Conservation (phyloP, 1,140 invertebrate genomes). For the Caenorhabditis briggsae region DNA sequence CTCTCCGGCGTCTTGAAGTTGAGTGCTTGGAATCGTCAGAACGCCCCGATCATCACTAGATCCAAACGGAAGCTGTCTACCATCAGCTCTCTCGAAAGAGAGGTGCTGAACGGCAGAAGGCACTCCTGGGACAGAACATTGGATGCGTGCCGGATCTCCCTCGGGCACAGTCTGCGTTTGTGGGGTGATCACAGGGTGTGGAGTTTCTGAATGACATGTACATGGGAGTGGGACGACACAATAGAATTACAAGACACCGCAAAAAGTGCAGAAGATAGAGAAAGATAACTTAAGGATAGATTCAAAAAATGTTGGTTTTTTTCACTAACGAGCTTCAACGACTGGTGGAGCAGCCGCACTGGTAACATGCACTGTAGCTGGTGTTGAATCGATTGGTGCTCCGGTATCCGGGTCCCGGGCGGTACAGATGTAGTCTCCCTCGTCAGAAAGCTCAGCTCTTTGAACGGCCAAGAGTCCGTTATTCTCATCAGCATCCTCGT, state of each 20-base stretch:
- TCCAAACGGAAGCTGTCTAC: conserved; percentile 62
- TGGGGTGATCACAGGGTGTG: conserved; percentile 75
- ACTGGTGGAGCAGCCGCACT: conserved; percentile 20
- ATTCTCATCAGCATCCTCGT: conserved; percentile 42
- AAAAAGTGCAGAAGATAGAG: conserved; percentile 27
- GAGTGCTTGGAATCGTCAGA: conserved; percentile 62
- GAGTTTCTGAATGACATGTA: conserved; percentile 66
- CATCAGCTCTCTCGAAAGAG: conserved; percentile 52
- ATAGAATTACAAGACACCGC: neutral
- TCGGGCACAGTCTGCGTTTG: conserved; percentile 72
- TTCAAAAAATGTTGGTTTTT: neutral
- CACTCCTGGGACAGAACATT: conserved; percentile 67
- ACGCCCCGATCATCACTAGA: conserved; percentile 58
- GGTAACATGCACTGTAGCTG: conserved; percentile 67
- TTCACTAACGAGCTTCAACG: conserved; percentile 40
- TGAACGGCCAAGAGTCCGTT: conserved; percentile 44
- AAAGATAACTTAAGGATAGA: conserved; percentile 49
- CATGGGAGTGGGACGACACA: neutral
- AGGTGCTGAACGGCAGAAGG: conserved; percentile 63
- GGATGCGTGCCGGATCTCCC: conserved; percentile 74
- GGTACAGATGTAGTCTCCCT: conserved; percentile 74
- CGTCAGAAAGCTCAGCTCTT: conserved; percentile 63
- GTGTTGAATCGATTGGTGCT: conserved; percentile 67
- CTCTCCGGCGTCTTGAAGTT: conserved; percentile 64
- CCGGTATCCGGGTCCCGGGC: conserved; percentile 65